Evolutionary conservation across 1,140 invertebrate genomes (phyloP).

Genomic region (Piezodorus guildinii): DNA sequence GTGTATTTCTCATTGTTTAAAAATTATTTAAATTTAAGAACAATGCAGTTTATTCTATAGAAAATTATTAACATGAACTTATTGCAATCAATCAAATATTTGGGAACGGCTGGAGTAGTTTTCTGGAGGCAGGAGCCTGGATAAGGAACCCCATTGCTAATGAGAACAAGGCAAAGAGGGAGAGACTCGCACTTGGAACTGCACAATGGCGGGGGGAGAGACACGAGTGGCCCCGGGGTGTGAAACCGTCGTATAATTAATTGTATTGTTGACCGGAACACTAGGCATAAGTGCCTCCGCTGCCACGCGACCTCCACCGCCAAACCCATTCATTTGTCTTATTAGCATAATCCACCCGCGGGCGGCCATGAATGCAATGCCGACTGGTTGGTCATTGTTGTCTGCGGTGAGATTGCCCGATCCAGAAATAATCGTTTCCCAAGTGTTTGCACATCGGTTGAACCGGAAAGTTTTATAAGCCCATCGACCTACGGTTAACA

Average conservation of each 20-base stretch:
- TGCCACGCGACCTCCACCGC: neutral
- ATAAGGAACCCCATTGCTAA: neutral
- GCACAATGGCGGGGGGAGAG: neutral
- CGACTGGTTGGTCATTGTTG: slow-evolving; percentile 5
- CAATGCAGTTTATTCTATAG: too few relatives aligned
- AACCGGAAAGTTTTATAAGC: neutral
- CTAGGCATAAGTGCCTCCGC: neutral
- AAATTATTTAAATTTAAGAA: too few relatives aligned
- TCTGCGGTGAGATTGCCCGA: slow-evolving; percentile 1
- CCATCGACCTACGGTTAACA: neutral
- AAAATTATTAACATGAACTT: too few relatives aligned
- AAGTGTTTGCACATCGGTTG: slow-evolving; percentile 2
- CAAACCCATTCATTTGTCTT: slow-evolving; percentile 16
- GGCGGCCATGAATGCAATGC: neutral
- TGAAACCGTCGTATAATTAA: slow-evolving; percentile 15
- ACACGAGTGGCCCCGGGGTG: slow-evolving; percentile 2
- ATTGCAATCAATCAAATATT: too few relatives aligned
- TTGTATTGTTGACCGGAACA: slow-evolving; percentile 10
- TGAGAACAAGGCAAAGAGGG: neutral
- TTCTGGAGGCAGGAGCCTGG: too few relatives aligned
- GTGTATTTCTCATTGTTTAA: too few relatives aligned
- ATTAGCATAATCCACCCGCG: slow-evolving; percentile 6
- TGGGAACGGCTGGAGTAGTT: too few relatives aligned
- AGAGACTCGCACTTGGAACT: neutral
- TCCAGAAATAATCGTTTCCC: slow-evolving; percentile 12